Conservation (phyloP, 2,113 vertebrate genomes). For the Corydoras sp. region DNA sequence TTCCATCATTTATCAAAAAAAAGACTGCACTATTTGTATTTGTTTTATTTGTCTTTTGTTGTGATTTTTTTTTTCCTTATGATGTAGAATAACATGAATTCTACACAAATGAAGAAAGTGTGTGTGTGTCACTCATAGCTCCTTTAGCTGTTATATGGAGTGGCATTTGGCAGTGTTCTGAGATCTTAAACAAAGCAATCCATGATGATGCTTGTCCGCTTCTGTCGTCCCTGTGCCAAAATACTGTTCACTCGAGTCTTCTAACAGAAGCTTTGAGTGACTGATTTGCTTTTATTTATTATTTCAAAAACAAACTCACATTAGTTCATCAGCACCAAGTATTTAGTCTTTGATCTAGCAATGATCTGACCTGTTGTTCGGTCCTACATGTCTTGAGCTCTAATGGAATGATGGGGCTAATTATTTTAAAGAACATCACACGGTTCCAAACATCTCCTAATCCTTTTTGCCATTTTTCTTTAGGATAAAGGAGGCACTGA, state of each 20-base stretch:
- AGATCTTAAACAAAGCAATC: constrained; percentile 9
- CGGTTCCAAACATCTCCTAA: constrained; percentile 9
- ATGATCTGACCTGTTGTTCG: constrained; percentile 1
- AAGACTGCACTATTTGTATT: constrained; percentile 23
- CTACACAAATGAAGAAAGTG: constrained; percentile 39
- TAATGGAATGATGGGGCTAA: constrained; percentile 16
- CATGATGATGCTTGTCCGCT: constrained; percentile 18
- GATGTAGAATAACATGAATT: constrained; percentile 27
- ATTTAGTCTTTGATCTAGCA: constrained; percentile 4
- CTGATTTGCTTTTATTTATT: constrained; percentile 13
- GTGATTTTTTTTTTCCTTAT: constrained; percentile 4
- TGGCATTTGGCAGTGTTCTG: constrained; percentile 17
- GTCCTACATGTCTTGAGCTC: constrained; percentile 12
- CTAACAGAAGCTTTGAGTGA: constrained; percentile 8
- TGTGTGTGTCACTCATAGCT: constrained; percentile 23
- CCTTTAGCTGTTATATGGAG: neutral
- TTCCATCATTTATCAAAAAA: constrained; percentile 26
- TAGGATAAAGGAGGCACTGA: constrained; percentile 7
- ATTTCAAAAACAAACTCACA: neutral
- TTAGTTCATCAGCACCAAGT: constrained; percentile 16
- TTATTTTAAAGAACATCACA: constrained; percentile 11
- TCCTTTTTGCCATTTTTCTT: constrained; percentile 10
- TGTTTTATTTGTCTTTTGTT: constrained; percentile 10
- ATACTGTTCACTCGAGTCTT: constrained; percentile 29
- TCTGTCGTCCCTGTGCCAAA: constrained; percentile 34